A percentile compares a stretch with the other conserved stretches of the same genome.
Evolutionary conservation across 2,888 invertebrate species (phyloP).

Genomic region (Petrolisthes manimaculis): DNA sequence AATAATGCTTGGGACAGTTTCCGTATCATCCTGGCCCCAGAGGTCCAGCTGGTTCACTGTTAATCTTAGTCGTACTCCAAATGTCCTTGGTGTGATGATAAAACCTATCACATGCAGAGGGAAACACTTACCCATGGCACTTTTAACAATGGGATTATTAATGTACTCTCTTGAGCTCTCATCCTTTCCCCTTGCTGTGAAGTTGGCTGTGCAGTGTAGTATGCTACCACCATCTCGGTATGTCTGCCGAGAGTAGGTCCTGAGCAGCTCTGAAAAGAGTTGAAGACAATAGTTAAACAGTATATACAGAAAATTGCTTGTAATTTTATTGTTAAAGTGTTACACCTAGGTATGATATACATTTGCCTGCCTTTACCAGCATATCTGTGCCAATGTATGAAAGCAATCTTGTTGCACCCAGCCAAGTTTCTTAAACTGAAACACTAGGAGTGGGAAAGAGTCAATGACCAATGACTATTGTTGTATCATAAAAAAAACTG

Average conservation of each 20-base stretch:
- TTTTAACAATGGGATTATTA: slow-evolving; percentile 27
- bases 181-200: slow-evolving; percentile 67
- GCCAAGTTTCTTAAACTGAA: no score
- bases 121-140: slow-evolving; percentile 67
- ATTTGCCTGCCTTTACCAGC: no score
- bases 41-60: slow-evolving; percentile 67
- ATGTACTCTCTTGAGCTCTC: slow-evolving; percentile 61
- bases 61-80: slow-evolving; percentile 69
- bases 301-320: not conserved
- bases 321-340: not conserved
- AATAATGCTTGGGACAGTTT: not conserved
- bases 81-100: slow-evolving; percentile 68
- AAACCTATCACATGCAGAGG: slow-evolving; percentile 68
- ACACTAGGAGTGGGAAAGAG: no score
- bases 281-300: not conserved
- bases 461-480: no score
- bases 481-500: not conserved
- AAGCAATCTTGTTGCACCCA: no score
- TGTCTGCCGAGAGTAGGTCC: slow-evolving; percentile 9
- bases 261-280: slow-evolving; percentile 16
- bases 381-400: no score
- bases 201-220: slow-evolving; percentile 69
- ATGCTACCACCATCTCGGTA: slow-evolving; percentile 28
- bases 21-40: slow-evolving; percentile 67
- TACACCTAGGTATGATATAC: no score